Percentiles rank a stretch among this genome's conserved stretches.
Conservation (phyloP, 2,888 invertebrate species). For the Tetropium fuscum region DNA sequence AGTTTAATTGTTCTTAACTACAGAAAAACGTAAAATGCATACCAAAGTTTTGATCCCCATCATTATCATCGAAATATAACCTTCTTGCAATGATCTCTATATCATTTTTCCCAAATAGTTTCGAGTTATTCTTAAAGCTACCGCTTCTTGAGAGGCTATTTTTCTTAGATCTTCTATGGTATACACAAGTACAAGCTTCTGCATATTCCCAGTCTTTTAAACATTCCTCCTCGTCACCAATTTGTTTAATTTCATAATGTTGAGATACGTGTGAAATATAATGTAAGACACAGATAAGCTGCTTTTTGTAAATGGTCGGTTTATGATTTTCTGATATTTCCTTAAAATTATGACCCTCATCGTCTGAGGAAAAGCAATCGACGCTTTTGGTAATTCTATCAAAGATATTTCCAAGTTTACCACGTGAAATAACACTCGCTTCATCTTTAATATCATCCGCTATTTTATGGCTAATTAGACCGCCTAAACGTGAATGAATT, state of each 20-base stretch:
- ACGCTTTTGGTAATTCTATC: constrained; percentile 54
- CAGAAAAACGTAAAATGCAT: too few species aligned
- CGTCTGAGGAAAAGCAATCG: constrained; percentile 71
- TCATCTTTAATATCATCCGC: constrained; percentile 58
- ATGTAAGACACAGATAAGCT: constrained; percentile 66
- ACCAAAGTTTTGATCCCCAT: constrained; percentile 36
- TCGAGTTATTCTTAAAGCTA: constrained; percentile 57
- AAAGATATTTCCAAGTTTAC: constrained; percentile 43
- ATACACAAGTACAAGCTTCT: constrained; percentile 73
- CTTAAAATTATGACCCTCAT: constrained; percentile 66
- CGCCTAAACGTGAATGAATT: constrained; percentile 75
- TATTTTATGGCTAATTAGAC: constrained; percentile 73
- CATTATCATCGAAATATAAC: constrained; percentile 68
- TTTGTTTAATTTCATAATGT: constrained; percentile 63
- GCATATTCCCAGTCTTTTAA: constrained; percentile 69
- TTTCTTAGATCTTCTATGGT: constrained; percentile 70
- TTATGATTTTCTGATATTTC: constrained; percentile 49
- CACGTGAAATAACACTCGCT: constrained; percentile 32
- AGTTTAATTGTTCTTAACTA: too few species aligned
- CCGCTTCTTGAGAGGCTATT: constrained; percentile 69
- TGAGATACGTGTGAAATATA: constrained; percentile 59
- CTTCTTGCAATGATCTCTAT: constrained; percentile 59
- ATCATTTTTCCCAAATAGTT: constrained; percentile 45
- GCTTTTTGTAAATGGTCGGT: constrained; percentile 65
- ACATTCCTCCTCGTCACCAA: constrained; percentile 71